Base-by-base conservation (phyloP, 1,140 invertebrate species). In the Dendroctonus valens region DNA sequence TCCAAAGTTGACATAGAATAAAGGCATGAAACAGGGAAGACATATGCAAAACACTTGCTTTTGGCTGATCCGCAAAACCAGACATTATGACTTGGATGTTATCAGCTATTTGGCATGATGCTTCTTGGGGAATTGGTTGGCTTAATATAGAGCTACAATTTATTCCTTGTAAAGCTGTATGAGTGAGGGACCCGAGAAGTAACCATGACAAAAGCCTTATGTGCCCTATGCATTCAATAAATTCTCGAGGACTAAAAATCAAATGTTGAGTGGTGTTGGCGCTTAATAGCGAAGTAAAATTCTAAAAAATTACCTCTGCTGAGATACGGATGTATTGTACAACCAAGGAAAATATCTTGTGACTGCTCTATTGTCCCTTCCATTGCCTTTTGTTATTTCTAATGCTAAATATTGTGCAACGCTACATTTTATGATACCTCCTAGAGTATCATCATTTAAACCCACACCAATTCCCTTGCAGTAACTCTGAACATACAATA, bases 131-230 rank as follows among this genome's bases (percentile, higher is more conserved):
- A 67, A 99, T 89, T 8, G 97, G 96, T 73, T 92, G 90, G 71
- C 89, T 94, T 69, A 83, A 77, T 41, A 78, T 74, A 46, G 81
- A 78, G 67, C 75, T 76, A 41, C 69, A 73, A 48, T 51, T 77
- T 14, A 38, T 51, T 11, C 82, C 78, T 62, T 84, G 81, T 71
- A 91, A 81, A n/a, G 90, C 88, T 44, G 88, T 89, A 76, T 97
- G 93, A 6, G 90, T 94, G 15, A 99, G 84, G 14, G 96, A 92
- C 9, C 97, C 97, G 67, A 99, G 83, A 70, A 99, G 80, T 46
- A 99, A 79, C 97, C 97, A 99, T 0, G 94, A 98, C 12, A 99
- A 81, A 15, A 98, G 81, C 12, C 97, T 86, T 72, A 99, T 93
- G 73, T 98, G 96, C 15, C 89, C 87, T 42, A 99, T 93, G 75